Evolutionary conservation across 2,888 invertebrate genomes (phyloP).

Genomic region (Chrysopilus asiliformis): DNA sequence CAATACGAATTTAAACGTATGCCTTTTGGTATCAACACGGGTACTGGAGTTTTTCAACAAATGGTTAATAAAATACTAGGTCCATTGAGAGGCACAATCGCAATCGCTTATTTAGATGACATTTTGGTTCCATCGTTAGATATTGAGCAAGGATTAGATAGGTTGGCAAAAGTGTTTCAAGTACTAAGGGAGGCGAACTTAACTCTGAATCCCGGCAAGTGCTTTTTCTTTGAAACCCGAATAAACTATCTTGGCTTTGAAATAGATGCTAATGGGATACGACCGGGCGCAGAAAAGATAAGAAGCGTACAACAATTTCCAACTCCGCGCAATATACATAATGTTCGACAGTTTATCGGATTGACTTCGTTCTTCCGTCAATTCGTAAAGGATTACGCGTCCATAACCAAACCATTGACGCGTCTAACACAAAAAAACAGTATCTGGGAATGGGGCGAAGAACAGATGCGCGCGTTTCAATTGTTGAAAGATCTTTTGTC

Average conservation of each 20-base stretch:
- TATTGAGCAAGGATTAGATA: conserved; percentile 12
- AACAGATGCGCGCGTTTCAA: conserved; percentile 15
- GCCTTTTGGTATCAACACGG: conserved; percentile 24
- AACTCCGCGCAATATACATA: conserved; percentile 11
- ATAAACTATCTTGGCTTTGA: conserved; percentile 18
- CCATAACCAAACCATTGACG: conserved; percentile 12
- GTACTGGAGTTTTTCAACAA: no score
- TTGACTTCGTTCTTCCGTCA: conserved; percentile 18
- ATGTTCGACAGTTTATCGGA: conserved; percentile 19
- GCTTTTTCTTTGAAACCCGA: conserved; percentile 14
- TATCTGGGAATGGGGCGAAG: neutral
- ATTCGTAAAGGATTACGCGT: conserved; percentile 17
- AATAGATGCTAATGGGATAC: conserved; percentile 9
- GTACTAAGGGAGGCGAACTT: conserved; percentile 2
- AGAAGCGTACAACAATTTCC: conserved; percentile 11
- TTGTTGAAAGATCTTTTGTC: conserved; percentile 8
- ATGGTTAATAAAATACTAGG: no score
- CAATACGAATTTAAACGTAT: conserved; percentile 17
- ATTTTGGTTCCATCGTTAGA: conserved; percentile 17
- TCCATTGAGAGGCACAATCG: conserved; percentile 8
- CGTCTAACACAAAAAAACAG: conserved; percentile 13
- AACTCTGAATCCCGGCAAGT: conserved; percentile 12
- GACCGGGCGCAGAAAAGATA: conserved; percentile 12
- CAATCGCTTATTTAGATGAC: no score
- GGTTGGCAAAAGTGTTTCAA: neutral